Base-by-base conservation (phyloP, 2,888 invertebrate species). In the Erebia aethiops region DNA sequence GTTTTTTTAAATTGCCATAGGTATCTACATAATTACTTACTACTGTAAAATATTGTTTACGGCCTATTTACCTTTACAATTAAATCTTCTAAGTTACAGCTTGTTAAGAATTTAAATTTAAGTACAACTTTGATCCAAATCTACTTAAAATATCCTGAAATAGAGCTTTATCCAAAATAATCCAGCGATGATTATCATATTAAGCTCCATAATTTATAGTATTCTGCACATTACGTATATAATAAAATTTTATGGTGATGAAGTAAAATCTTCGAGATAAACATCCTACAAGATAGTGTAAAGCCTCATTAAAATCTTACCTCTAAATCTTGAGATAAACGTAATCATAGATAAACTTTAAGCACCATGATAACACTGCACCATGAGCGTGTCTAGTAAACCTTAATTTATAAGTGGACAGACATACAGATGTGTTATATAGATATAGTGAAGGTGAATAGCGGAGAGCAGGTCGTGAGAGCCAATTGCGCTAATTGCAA, bases 261-360 rank as follows among this genome's bases (percentile, higher is more conserved):
- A 61, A 43, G 41, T 57, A 60, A 46, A 61, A 4, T 43, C 57
- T 58, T 58, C 1, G 1, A 62, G 62, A 62, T 62, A 62, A 62
- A 62, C 46, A 46, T 49, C 49, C 62, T 49, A 62, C 18, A 62
- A 62, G 62, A 62, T 62, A 49, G 62, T 13, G 62, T 21, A 21
- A 16, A 21, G 46, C 21, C 46, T 62, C 46, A 62, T 41, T 60
- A 57, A 60, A 60, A 16, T n/a, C 9, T 41, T 16, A 3, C 60
- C 16, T 43, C 21, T 62, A 49, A 62, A 62, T 62, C 62, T 49
- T 13, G 14, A 10, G 18, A 14, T 49, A 49, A 62, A 49, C 49
- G 14, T 49, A 62, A 62, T 62, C 21, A 46, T 49, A 62, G 49
- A 49, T 62, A 62, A 61, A 18, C 2, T 11, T 11, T 21, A 62